Evolutionary conservation across 2,797 vertebrate genomes (phyloP), one percentile per base, ranked within the genome.

Genomic region (Hypotaenidia philippensis): DNA sequence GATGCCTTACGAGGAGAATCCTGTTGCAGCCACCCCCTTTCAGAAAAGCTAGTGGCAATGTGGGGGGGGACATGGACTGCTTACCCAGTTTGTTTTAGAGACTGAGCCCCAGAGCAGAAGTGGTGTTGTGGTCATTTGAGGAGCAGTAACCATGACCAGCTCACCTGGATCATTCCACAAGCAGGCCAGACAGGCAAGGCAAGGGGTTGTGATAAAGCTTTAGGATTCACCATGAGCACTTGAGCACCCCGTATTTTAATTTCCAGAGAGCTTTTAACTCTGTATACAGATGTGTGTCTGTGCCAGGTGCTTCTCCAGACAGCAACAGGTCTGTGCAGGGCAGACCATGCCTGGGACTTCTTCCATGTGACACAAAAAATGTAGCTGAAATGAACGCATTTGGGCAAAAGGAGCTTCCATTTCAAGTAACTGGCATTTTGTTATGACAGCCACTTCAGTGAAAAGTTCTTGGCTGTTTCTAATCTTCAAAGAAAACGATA

Each of bases 91-190:
- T 63, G 60, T 19, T 13, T 40, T 40, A 40, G 26, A 60, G 57
- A 16, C 57, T 8, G 5, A 60, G 44, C 5, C 31, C n/a, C 38
- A 34, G 26, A 50, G 21, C 1, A 1, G 15, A 80, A 15, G 22
- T 10, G 23, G 5, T 0, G 0, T 0, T 20, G 47, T 59, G 45
- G 17, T 21, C 3, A 0, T 69, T 57, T 9, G 29, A 34, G 60
- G 9, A 68, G 59, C 21, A 79, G 13, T 5, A 61, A n/a, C 47
- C 29, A 19, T 0, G 1, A 19, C 29, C 25, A 63, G 61, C 5
- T 91, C 10, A 27, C 10, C 10, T 5, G 17, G 25, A 45, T 75
- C 25, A 27, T 18, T 40, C 57, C 53, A 38, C 27, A 53, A 68
- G 44, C 13, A 74, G n/a, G 29, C 63, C 7, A 47, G n/a, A 7